phyloP scores from a whole-genome alignment of 2,888 invertebrate genomes.

The Drosophila pseudotakahashii region DNA sequence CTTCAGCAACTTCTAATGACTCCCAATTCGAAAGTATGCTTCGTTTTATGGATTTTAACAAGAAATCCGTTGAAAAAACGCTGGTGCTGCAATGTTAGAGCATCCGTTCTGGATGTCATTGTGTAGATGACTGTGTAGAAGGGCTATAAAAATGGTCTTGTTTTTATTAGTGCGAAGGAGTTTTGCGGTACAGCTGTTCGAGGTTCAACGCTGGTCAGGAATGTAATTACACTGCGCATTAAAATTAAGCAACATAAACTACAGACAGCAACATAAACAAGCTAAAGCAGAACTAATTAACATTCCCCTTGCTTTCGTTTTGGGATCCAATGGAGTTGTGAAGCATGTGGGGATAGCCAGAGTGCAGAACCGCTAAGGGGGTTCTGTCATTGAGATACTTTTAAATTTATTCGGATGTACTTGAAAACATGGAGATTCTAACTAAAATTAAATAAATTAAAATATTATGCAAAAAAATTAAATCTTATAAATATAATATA shows the following conservation, averaged over 20 bases:
- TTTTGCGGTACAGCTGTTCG: slow-evolving; percentile 10
- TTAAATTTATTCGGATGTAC: no score
- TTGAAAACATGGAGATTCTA: no score
- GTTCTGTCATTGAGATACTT: not conserved
- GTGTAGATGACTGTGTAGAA: not conserved
- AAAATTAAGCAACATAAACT: slow-evolving; percentile 54
- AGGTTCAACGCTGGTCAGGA: slow-evolving; percentile 20
- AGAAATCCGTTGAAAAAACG: not conserved
- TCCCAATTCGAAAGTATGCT: slow-evolving; percentile 1
- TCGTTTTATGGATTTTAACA: slow-evolving; percentile 11
- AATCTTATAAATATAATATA: no score
- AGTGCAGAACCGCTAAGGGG: not conserved
- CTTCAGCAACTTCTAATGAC: slow-evolving; percentile 22
- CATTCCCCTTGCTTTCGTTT: slow-evolving; percentile 8
- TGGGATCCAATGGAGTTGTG: slow-evolving; percentile 6
- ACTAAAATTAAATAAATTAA: no score
- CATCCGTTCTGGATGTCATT: slow-evolving; percentile 5
- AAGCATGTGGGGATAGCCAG: not conserved
- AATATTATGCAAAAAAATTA: no score
- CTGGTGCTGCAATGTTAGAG: not conserved
- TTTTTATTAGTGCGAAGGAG: slow-evolving; percentile 22
- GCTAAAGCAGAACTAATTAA: slow-evolving; percentile 38
- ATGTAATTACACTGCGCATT: slow-evolving; percentile 56
- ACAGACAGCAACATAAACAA: slow-evolving; percentile 26
- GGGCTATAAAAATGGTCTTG: slow-evolving; percentile 13